Percentiles rank a stretch among this genome's conserved stretches.
Evolutionary conservation across 2,797 vertebrate species (phyloP).

Genomic region (Xenentodon cancila): DNA sequence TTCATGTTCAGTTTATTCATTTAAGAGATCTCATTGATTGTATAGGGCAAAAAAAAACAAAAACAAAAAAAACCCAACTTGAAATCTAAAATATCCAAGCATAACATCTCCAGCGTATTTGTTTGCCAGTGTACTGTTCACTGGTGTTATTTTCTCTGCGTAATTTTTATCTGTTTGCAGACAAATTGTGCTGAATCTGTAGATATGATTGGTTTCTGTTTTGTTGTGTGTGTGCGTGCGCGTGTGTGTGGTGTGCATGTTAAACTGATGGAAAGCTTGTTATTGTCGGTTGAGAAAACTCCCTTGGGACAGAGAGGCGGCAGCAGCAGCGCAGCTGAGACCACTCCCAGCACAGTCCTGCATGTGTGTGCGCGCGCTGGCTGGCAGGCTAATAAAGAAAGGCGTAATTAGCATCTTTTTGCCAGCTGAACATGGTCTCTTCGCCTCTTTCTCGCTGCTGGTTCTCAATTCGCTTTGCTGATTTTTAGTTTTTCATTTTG

Average conservation of each 20-base stretch:
- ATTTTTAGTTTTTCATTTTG: conserved; percentile 5
- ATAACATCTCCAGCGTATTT: not conserved
- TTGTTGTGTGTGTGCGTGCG: conserved; percentile 6
- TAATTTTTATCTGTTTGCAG: conserved; percentile 10
- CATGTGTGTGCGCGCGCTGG: conserved; percentile 12
- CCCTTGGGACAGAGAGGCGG: conserved; percentile 59
- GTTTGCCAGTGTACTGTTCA: not conserved
- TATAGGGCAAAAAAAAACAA: too few relatives aligned
- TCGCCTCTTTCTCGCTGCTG: not conserved
- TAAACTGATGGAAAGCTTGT: conserved; percentile 64
- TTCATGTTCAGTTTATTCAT: too few relatives aligned
- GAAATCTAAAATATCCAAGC: not conserved
- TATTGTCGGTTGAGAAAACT: conserved; percentile 68
- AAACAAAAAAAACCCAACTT: too few relatives aligned
- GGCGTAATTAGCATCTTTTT: conserved; percentile 38
- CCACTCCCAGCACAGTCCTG: conserved; percentile 48
- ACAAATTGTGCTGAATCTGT: conserved; percentile 44
- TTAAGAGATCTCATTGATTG: too few relatives aligned
- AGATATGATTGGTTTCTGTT: conserved; percentile 29
- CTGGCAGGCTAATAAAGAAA: conserved; percentile 50
- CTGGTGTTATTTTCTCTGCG: not conserved
- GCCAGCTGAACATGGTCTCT: conserved; percentile 37
- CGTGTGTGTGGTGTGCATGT: conserved; percentile 20
- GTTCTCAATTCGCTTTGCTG: not conserved
- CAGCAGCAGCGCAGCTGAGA: conserved; percentile 67